A percentile compares a stretch with the other conserved stretches of the same genome.
Evolutionary conservation across 2,113 vertebrate genomes (phyloP).

Genomic region (Dicentrarchus labrax): DNA sequence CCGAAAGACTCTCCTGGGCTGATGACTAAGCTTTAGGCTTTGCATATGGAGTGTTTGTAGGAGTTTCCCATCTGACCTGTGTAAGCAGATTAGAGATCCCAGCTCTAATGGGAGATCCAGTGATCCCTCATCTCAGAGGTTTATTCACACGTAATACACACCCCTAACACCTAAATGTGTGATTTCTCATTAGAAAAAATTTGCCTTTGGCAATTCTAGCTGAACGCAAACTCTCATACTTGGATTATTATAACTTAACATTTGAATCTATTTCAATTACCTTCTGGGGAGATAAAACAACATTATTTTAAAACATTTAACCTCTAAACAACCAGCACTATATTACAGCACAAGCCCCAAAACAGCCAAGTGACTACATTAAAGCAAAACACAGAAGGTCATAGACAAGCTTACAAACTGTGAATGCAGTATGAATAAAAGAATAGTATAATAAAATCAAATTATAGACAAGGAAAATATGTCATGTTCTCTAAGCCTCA

Average conservation of each 20-base stretch:
- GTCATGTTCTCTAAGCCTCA: constrained; percentile 54
- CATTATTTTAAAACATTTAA: neutral
- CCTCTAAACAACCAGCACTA: constrained; percentile 11
- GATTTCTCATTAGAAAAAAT: neutral
- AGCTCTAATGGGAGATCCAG: constrained; percentile 48
- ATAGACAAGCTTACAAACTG: constrained; percentile 42
- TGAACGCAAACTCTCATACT: neutral
- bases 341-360: constrained; percentile 23
- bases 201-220: neutral
- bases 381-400: constrained; percentile 54
- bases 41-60: constrained; percentile 41
- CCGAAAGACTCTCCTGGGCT: constrained; percentile 34
- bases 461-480: constrained; percentile 56
- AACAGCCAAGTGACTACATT: constrained; percentile 27
- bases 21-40: constrained; percentile 38
- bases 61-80: constrained; percentile 56
- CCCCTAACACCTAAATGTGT: constrained; percentile 15
- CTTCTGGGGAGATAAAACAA: neutral
- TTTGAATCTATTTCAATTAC: constrained; percentile 1
- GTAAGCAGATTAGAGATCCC: constrained; percentile 66
- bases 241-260: neutral
- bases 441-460: constrained; percentile 19
- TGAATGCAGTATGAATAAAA: constrained; percentile 39
- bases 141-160: constrained; percentile 39
- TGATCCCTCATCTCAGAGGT: constrained; percentile 35